Percentiles rank a stretch among this genome's conserved stretches.
These are phyloP conservation scores for Microctonus brassicae DNA, from an alignment of 2,888 invertebrate species.

Conservation along the genomic window DNA sequence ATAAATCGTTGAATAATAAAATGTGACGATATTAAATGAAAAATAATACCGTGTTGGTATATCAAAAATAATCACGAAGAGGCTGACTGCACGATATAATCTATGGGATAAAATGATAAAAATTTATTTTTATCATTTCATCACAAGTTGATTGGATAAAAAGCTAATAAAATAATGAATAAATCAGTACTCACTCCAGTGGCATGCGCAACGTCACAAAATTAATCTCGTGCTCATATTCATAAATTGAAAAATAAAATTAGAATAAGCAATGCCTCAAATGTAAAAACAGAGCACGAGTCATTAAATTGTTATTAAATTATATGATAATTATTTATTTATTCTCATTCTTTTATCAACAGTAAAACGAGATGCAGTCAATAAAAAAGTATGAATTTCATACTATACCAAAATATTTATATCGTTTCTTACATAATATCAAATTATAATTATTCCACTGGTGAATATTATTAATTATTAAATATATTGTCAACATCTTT, in stretches of 20 bases:
- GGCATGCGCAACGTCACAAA: background rate
- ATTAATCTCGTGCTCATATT: background rate
- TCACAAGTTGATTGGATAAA: background rate
- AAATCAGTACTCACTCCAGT: background rate
- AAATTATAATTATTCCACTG: background rate
- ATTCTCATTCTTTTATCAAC: background rate
- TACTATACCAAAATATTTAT: background rate
- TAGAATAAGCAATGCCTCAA: background rate
- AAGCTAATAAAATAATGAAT: background rate
- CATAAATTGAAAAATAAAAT: background rate
- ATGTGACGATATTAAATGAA: constrained; percentile 18
- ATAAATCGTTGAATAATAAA: background rate
- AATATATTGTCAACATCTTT: too few relatives aligned
- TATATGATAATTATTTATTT: too few relatives aligned
- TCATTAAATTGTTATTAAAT: background rate
- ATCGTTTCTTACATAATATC: background rate
- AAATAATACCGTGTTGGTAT: constrained; percentile 18
- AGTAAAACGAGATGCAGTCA: background rate
- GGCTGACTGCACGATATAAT: background rate
- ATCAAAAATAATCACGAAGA: constrained; percentile 15
- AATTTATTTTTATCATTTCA: background rate
- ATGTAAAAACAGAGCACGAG: background rate
- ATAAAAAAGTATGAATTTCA: background rate
- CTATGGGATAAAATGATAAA: background rate
- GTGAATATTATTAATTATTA: too few relatives aligned